phyloP scores from a whole-genome alignment of 2,797 vertebrate species.

The Cossypha niveicapilla region DNA sequence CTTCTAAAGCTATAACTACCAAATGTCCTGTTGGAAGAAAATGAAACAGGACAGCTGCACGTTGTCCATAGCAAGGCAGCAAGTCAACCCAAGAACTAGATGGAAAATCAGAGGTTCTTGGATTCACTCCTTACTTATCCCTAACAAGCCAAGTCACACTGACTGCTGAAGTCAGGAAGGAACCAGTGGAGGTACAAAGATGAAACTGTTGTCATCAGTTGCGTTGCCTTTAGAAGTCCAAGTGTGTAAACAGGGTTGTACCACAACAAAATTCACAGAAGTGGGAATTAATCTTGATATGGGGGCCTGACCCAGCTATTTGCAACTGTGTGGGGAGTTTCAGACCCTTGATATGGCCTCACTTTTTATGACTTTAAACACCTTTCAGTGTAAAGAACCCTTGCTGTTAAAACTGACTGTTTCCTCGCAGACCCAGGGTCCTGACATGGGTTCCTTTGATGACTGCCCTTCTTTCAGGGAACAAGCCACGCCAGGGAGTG shows the following conservation, averaged over 20 bases:
- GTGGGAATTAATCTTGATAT: not conserved
- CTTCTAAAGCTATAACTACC: not conserved
- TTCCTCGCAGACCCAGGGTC: not conserved
- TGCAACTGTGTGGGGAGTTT: not conserved
- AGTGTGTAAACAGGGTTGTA: not conserved
- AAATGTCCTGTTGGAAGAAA: not conserved
- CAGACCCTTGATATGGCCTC: rapidly evolving
- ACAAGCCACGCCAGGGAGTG: not conserved
- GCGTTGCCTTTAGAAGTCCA: not conserved
- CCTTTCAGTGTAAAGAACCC: not conserved
- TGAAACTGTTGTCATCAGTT: not conserved
- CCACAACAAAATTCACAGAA: not conserved
- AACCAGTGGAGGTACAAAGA: not conserved
- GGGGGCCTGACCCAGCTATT: not conserved
- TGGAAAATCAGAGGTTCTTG: not conserved
- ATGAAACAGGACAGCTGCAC: not conserved
- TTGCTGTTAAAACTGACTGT: not conserved
- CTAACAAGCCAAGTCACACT: not conserved
- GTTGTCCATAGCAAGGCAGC: not conserved
- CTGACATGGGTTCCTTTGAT: not conserved
- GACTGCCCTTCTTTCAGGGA: not conserved
- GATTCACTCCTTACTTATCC: not conserved
- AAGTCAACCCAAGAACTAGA: not conserved
- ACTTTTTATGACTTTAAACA: not conserved
- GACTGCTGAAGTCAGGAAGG: not conserved